Evolutionary conservation across 2,888 invertebrate species (phyloP).

Genomic region (Morpho helenor): DNA sequence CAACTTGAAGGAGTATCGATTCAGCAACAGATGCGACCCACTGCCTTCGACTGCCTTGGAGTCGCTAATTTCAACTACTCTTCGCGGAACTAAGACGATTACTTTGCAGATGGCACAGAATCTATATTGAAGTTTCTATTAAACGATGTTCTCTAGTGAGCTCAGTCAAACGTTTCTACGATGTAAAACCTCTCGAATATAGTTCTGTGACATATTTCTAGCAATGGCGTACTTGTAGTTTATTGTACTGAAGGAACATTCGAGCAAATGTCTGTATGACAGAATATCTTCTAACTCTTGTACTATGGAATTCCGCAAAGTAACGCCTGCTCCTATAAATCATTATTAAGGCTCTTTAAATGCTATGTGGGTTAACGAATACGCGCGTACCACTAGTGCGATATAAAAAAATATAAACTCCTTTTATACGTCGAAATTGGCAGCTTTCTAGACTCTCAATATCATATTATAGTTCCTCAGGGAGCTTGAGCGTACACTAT

Average conservation of each 20-base stretch:
- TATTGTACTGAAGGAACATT: no score
- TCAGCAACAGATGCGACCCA: constrained; percentile 34
- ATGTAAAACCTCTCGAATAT: no score
- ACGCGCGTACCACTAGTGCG: no score
- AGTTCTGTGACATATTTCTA: no score
- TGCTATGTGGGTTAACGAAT: no score
- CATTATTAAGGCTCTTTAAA: no score
- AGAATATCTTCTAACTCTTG: no score
- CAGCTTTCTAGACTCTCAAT: constrained; percentile 6
- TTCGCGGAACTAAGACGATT: constrained; percentile 33
- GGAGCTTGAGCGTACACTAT: constrained; percentile 14
- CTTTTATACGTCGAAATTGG: constrained; percentile 10
- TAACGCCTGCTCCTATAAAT: no score
- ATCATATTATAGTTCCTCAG: constrained; percentile 12
- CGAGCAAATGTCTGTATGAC: no score
- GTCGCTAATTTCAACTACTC: constrained; percentile 35
- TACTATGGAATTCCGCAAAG: no score
- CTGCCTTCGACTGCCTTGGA: constrained; percentile 32
- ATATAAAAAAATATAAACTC: constrained; percentile 5
- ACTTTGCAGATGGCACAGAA: constrained; percentile 33
- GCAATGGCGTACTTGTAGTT: no score
- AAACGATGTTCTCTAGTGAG: constrained; percentile 14
- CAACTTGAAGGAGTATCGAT: constrained; percentile 28
- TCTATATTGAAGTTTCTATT: constrained; percentile 30
- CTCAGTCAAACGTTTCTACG: not conserved